Evolutionary conservation across 2,888 invertebrate genomes (phyloP).

Genomic region (Drosophila greeni): DNA sequence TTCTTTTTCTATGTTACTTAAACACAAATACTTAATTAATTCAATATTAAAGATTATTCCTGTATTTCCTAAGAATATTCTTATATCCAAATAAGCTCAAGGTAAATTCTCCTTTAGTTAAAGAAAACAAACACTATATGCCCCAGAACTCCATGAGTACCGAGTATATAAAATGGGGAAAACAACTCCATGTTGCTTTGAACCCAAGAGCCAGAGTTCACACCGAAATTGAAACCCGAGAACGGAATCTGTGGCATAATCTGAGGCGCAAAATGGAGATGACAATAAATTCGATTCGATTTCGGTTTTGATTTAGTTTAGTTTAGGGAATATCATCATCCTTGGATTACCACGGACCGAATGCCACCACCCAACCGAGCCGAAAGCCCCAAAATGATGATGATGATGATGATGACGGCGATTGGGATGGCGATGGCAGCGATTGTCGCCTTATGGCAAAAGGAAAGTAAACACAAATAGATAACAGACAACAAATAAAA

Average conservation of each 20-base stretch:
- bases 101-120: too few species aligned
- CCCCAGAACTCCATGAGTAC: not conserved
- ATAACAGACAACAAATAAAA: constrained; percentile 72
- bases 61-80: too few species aligned
- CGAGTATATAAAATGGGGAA: constrained; percentile 20
- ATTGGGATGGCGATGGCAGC: constrained; percentile 41
- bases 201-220: constrained; percentile 67
- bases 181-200: constrained; percentile 25
- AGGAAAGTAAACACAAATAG: constrained; percentile 69
- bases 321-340: constrained; percentile 68
- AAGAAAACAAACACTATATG: not conserved
- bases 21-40: too few species aligned
- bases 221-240: constrained; percentile 70
- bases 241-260: constrained; percentile 57
- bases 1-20: too few species aligned
- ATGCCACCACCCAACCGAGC: constrained; percentile 28
- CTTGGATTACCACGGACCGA: constrained; percentile 63
- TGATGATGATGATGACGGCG: constrained; percentile 32
- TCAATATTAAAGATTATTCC: too few species aligned
- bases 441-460: constrained; percentile 73
- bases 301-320: constrained; percentile 72
- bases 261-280: constrained; percentile 72
- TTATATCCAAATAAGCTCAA: too few species aligned
- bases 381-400: constrained; percentile 28
- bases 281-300: constrained; percentile 75